Base-by-base conservation (phyloP, 2,113 vertebrate genomes). In the Atlantisia rogersi region DNA sequence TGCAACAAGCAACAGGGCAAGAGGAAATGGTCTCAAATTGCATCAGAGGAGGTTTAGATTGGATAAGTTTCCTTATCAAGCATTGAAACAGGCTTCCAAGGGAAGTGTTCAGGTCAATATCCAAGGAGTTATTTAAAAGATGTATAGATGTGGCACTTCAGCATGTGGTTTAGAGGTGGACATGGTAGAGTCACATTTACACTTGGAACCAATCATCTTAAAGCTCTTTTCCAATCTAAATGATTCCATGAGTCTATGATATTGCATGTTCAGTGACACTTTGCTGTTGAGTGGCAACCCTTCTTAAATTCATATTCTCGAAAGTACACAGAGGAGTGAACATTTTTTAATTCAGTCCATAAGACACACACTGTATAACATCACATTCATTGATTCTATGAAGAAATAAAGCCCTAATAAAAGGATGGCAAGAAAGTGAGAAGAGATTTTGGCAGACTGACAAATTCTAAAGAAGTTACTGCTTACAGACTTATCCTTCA, bases 111-210 rank as follows among this genome's bases (percentile, higher is more conserved):
- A 31, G 35, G 12, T 62, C 3, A 8, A 8, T 35, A 28, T 31
- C 4, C 3, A 12, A 42, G 46, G 15, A 74, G 14, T 1, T 60
- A 8, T 52, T 90, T 65, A 65, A 80, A 65, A 91, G 18, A 60
- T 0, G 44, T 46, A 0, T 4, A 79, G 35, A 26, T 0, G 1
- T 42, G 29, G 11, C 2, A 2, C 5, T 69, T 31, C 26, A 8
- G 4, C 8, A 53, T 5, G 4, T n/a, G 15, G 5, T 65, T 85
- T 65, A 46, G 21, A 62, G 22, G 5, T 70, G 14, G 14, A 29
- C 6, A 63, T 58, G 8, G 2, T 2, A 39, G 6, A 13, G 5
- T 4, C 40, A 37, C 4, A 1, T 44, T 83, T 17, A 44, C 0
- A 0, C 11, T 12, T 68, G 40, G n/a, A 35, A 7, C 63, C 0